Evolutionary conservation across 2,113 vertebrate genomes (phyloP), one percentile per base, ranked within the genome.

Genomic region (Pseudorhombus dupliciocellatus): DNA sequence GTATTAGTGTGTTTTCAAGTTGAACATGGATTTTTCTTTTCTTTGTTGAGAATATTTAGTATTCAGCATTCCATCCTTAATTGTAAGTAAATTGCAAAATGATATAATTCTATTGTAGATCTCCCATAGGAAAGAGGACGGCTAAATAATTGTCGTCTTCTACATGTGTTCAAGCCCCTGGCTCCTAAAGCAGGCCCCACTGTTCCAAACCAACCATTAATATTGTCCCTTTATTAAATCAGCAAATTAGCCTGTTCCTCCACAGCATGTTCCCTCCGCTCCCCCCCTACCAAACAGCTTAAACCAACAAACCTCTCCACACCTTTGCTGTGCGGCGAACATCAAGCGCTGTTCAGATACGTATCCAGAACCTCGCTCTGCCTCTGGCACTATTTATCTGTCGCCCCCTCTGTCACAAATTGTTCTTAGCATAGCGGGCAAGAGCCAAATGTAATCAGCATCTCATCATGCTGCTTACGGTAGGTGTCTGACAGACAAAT

Each of bases 151-250:
- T 22, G 4, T 63, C 20, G 28, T 55, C 37, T 60, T 76, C 62
- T 9, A 56, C 68, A 59, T 2, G 7, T 58, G 70, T 63, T 25
- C 34, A 54, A 64, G 37, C 42, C 61, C 28, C 24, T 15, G 15
- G 31, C 71, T 54, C 54, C 9, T 58, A 40, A 44, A 6, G 18
- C 50, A 25, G 71, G 56, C 20, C 44, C 58, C 46, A 18, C 65
- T 79, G 64, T 68, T 73, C 57, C 56, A 77, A 73, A 58, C 46
- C 52, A 0, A 55, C 46, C 44, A 28, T 83, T 83, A 70, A 73
- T 77, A 69, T 69, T 42, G 53, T 75, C 16, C 42, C 55, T 70
- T 80, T 84, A 87, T 87, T 85, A 64, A 84, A 86, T 80, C 65
- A 81, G 50, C 63, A 75, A 56, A 81, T 83, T 63, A 72, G 57